These are phyloP conservation scores for Heliconius sara DNA, from an alignment of 2,888 invertebrate genomes.

Conservation along the genomic window DNA sequence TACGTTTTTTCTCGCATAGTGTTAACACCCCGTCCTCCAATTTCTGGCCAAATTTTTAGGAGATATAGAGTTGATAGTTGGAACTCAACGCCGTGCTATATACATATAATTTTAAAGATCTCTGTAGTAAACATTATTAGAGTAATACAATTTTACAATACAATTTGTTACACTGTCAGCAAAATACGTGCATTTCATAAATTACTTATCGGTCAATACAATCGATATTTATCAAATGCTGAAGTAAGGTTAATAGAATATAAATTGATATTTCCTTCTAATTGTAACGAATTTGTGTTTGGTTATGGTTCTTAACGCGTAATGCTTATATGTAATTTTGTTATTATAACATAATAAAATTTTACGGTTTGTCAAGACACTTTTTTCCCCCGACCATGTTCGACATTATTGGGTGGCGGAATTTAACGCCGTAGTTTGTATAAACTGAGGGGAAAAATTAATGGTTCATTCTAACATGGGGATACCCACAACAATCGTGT, in stretches of 20 bases:
- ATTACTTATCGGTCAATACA: constrained; percentile 20
- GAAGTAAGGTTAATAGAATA: background rate
- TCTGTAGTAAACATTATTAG: no score
- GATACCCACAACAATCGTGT: no score
- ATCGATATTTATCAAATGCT: constrained; percentile 27
- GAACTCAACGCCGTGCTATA: no score
- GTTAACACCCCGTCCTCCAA: no score
- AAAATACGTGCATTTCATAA: constrained; percentile 8
- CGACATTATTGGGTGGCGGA: background rate
- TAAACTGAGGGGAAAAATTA: background rate
- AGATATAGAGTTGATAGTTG: no score
- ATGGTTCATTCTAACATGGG: no score
- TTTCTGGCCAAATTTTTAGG: no score
- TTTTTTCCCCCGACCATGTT: no score
- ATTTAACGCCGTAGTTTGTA: background rate
- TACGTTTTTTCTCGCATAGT: no score
- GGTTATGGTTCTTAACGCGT: background rate
- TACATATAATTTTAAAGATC: background rate
- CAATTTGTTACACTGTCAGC: constrained; percentile 4
- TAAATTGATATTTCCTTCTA: constrained; percentile 33
- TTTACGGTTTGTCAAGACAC: background rate
- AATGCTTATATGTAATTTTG: background rate
- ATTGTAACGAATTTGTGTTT: constrained; percentile 20
- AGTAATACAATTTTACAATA: no score
- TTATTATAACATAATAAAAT: background rate